Percentiles rank a stretch among this genome's conserved stretches.
Evolutionary conservation across 2,113 vertebrate genomes (phyloP).

Genomic region (Forbesichthys agassizii): DNA sequence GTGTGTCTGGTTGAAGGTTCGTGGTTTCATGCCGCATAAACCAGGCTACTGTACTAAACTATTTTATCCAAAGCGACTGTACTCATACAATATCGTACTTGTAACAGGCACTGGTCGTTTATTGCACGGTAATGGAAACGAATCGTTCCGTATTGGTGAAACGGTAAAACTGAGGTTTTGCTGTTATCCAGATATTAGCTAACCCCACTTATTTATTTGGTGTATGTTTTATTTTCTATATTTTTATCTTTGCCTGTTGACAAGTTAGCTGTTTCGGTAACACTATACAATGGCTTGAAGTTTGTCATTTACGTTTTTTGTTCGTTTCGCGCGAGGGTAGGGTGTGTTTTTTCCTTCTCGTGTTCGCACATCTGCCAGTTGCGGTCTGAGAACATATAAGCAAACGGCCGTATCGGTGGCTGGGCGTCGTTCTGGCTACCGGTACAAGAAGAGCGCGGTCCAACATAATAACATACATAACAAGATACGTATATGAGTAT

Average conservation of each 20-base stretch:
- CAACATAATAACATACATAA: not conserved
- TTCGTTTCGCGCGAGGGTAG: too few species aligned
- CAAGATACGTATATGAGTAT: not conserved
- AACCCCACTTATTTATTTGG: not conserved
- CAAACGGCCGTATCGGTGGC: not conserved
- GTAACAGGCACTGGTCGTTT: not conserved
- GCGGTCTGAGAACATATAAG: not conserved
- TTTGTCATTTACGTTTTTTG: not conserved
- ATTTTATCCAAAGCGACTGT: too few species aligned
- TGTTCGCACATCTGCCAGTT: not conserved
- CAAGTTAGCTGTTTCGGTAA: not conserved
- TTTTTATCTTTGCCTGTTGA: not conserved
- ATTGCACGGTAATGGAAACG: not conserved
- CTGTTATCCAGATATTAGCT: not conserved
- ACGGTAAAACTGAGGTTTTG: not conserved
- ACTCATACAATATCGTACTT: too few species aligned
- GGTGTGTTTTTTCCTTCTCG: not conserved
- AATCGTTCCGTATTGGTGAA: not conserved
- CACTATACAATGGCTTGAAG: not conserved
- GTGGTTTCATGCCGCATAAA: not conserved
- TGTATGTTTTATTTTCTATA: not conserved
- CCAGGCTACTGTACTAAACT: not conserved
- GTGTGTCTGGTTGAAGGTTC: slow-evolving; percentile 44
- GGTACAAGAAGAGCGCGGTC: not conserved
- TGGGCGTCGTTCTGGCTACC: not conserved